Conservation (phyloP, 2,888 invertebrate species). For the Heliconius erato region DNA sequence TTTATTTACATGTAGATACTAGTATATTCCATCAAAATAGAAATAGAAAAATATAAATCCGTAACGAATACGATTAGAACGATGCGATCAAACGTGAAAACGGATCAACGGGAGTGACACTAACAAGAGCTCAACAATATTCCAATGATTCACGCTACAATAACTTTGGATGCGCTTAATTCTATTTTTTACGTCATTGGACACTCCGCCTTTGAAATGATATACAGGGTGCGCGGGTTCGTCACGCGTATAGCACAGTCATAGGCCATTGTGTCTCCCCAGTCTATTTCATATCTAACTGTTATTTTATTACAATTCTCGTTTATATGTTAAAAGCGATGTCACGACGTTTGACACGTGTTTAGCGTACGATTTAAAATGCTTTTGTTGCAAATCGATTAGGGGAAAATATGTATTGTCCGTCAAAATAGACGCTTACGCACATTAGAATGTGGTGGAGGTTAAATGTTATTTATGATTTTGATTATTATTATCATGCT, state of each 20-base stretch:
- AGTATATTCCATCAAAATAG: conserved; percentile 26
- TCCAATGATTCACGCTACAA: conserved; percentile 74
- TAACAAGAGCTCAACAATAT: conserved; percentile 72
- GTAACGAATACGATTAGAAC: conserved; percentile 51
- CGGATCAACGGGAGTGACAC: conserved; percentile 57
- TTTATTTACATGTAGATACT: not conserved
- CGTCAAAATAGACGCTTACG: conserved; percentile 42
- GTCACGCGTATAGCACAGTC: conserved; percentile 71
- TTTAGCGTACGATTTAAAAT: conserved; percentile 80
- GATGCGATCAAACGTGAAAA: conserved; percentile 54
- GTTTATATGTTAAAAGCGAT: conserved; percentile 74
- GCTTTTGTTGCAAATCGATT: conserved; percentile 74
- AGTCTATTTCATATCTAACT: conserved; percentile 73
- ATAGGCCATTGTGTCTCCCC: conserved; percentile 64
- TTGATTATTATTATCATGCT: not conserved
- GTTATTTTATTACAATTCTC: conserved; percentile 77
- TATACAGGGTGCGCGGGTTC: conserved; percentile 73
- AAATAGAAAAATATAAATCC: conserved; percentile 42
- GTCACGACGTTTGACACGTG: conserved; percentile 82
- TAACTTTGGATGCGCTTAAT: conserved; percentile 70
- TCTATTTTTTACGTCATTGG: conserved; percentile 77
- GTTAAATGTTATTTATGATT: conserved; percentile 42
- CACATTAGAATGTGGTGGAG: conserved; percentile 46
- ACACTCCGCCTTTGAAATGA: conserved; percentile 63
- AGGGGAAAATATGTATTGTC: conserved; percentile 64